These are phyloP conservation scores for Linyphia triangularis DNA, from an alignment of 2,888 invertebrate species.

Conservation along the genomic window DNA sequence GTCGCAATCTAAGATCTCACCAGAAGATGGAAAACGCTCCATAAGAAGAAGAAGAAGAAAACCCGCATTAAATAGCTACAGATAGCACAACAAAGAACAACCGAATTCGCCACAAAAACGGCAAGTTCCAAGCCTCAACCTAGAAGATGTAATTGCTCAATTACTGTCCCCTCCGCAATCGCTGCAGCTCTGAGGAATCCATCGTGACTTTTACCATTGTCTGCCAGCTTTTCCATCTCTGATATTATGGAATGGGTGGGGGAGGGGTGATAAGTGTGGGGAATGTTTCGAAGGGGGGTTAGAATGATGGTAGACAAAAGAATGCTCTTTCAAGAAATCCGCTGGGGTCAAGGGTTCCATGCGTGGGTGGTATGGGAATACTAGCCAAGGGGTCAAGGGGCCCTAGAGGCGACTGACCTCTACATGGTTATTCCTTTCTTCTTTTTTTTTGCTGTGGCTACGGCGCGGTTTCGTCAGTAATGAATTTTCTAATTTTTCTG, in stretches of 20 bases:
- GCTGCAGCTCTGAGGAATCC: constrained; percentile 1
- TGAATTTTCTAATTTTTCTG: constrained; percentile 39
- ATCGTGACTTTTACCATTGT: constrained; percentile 57
- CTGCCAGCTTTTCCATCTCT: constrained; percentile 26
- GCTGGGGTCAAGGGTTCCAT: constrained; percentile 51
- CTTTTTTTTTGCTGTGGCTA: constrained; percentile 5
- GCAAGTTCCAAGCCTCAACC: constrained; percentile 21
- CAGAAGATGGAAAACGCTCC: neutral
- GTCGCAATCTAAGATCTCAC: neutral
- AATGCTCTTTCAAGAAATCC: constrained; percentile 63
- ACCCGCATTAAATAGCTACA: constrained; percentile 54
- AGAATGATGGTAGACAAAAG: constrained; percentile 56
- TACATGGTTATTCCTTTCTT: constrained; percentile 5
- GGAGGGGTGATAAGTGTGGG: constrained; percentile 22
- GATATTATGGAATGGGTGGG: constrained; percentile 30
- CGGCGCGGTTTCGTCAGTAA: constrained; percentile 2
- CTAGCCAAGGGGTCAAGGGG: constrained; percentile 61
- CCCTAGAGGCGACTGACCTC: constrained; percentile 69
- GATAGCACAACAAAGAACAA: constrained; percentile 45
- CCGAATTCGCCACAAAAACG: constrained; percentile 26
- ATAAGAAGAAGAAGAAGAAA: neutral
- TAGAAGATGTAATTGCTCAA: constrained; percentile 59
- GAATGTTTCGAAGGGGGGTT: neutral
- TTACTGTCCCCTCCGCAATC: constrained; percentile 39
- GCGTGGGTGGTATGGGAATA: constrained; percentile 74